Evolutionary conservation across 2,113 vertebrate genomes (phyloP).

Genomic region (Scomber japonicus): DNA sequence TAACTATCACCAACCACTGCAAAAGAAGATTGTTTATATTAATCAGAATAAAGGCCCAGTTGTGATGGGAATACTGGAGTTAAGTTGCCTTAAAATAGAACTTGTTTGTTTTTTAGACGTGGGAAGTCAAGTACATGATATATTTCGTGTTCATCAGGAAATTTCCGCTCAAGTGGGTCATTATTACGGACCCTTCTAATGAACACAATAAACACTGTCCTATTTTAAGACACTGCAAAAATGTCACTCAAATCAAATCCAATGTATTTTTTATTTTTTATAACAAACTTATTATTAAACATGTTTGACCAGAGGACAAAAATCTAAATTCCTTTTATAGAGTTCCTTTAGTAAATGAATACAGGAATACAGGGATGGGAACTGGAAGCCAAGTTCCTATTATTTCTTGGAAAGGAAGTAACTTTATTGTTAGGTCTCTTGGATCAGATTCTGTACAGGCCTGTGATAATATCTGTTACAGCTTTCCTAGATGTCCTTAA

Average conservation of each 20-base stretch:
- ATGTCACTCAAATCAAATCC: too few relatives aligned
- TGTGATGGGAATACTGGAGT: background rate
- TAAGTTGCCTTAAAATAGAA: background rate
- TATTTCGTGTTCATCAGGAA: too few relatives aligned
- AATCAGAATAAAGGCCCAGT: background rate
- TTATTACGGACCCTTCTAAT: background rate
- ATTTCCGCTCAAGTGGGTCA: background rate
- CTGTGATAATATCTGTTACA: constrained; percentile 60
- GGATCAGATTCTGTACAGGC: constrained; percentile 54
- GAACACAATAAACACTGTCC: background rate
- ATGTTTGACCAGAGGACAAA: background rate
- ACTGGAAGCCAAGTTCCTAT: constrained; percentile 57
- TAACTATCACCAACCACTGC: background rate
- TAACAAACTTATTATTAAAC: background rate
- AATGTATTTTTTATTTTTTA: too few relatives aligned
- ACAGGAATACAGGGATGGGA: constrained; percentile 50
- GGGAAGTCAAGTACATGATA: background rate
- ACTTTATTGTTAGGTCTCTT: constrained; percentile 68
- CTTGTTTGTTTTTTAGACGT: constrained; percentile 3
- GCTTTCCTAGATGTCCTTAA: constrained; percentile 65
- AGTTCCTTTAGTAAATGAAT: constrained; percentile 23
- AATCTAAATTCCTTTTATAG: constrained; percentile 24
- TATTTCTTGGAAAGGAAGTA: constrained; percentile 69
- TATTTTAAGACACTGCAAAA: too few relatives aligned
- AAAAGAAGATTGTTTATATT: background rate